Percentiles rank a stretch among this genome's conserved stretches.
Evolutionary conservation across 1,140 invertebrate species (phyloP).

Genomic region (Hesperophylax magnus): DNA sequence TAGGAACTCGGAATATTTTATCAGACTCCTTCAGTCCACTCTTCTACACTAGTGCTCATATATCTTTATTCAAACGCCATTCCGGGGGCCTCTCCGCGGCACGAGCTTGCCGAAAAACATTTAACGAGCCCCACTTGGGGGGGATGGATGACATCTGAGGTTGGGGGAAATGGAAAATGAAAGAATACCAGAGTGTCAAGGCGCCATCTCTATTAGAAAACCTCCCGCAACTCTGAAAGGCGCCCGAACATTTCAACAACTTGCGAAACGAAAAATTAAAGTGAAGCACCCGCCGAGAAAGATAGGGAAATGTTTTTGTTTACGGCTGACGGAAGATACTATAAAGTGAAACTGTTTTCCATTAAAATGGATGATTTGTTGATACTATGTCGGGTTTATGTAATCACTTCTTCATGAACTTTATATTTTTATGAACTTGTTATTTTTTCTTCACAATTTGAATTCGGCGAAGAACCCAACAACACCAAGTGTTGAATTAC

Average conservation of each 20-base stretch:
- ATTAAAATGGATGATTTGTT: too few relatives aligned
- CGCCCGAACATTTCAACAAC: neutral
- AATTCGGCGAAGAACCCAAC: too few relatives aligned
- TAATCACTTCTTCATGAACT: neutral
- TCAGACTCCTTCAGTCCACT: conserved; percentile 23
- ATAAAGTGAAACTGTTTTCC: too few relatives aligned
- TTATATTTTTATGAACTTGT: too few relatives aligned
- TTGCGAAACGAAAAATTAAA: conserved; percentile 10
- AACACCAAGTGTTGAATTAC: too few relatives aligned
- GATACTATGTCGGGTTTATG: too few relatives aligned
- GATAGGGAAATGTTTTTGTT: too few relatives aligned
- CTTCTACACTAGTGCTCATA: conserved; percentile 5
- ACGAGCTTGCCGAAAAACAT: conserved; percentile 16
- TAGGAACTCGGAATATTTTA: conserved; percentile 9
- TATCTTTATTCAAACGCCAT: conserved; percentile 29
- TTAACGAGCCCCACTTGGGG: conserved; percentile 10
- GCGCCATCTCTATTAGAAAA: conserved; percentile 21
- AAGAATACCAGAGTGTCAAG: conserved; percentile 38
- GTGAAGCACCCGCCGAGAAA: neutral
- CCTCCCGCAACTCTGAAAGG: neutral
- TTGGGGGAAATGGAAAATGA: conserved; percentile 3
- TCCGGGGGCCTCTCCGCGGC: neutral
- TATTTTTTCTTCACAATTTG: neutral
- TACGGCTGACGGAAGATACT: too few relatives aligned
- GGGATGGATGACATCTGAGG: neutral